Conservation (phyloP, 2,113 vertebrate genomes). For the Marmota monax region DNA sequence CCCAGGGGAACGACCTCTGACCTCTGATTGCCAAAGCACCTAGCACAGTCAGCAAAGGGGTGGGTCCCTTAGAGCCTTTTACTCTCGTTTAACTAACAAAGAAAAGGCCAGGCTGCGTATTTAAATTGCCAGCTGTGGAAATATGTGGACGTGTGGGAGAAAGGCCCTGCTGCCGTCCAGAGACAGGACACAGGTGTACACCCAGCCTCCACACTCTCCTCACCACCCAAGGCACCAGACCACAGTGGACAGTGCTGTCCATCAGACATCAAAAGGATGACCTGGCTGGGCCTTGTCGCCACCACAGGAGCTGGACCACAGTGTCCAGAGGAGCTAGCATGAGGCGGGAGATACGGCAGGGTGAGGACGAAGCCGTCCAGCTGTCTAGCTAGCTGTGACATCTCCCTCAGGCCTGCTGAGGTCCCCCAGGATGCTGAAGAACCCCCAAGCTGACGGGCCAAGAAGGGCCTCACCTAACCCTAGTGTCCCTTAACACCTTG, state of each 20-base stretch:
- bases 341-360: too few relatives aligned
- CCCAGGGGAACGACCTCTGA: background rate
- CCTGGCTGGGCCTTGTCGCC: fast-evolving
- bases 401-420: too few relatives aligned
- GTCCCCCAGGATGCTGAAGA: background rate
- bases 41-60: too few relatives aligned
- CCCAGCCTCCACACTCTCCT: too few relatives aligned
- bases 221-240: background rate
- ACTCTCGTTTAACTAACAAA: background rate
- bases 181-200: too few relatives aligned
- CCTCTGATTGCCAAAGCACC: fast-evolving
- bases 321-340: background rate
- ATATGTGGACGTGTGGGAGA: background rate
- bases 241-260: fast-evolving
- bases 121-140: too few relatives aligned
- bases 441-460: fast-evolving
- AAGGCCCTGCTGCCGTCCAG: too few relatives aligned
- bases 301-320: background rate
- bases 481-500: background rate
- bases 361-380: fast-evolving
- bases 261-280: fast-evolving
- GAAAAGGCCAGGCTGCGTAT: too few relatives aligned
- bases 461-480: too few relatives aligned
- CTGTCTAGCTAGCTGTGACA: background rate
- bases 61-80: background rate